phyloP scores from a whole-genome alignment of 2,113 vertebrate genomes.

The Mesocricetus auratus region DNA sequence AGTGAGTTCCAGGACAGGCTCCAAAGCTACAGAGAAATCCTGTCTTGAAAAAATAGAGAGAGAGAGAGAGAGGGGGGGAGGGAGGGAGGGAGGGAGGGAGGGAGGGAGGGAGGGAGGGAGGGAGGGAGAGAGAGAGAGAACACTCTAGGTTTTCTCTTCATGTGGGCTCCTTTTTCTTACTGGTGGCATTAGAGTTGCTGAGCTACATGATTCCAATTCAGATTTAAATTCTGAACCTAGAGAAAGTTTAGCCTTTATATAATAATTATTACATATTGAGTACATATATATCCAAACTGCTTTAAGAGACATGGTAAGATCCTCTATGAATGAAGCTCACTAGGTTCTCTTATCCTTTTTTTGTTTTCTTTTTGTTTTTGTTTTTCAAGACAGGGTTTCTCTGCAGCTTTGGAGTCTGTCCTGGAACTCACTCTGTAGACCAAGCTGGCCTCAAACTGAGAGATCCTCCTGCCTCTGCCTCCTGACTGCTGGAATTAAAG shows the following conservation, averaged over 20 bases:
- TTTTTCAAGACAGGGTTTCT: background rate
- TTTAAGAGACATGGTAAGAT: background rate
- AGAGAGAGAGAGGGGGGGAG: too few species aligned
- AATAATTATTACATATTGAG: background rate
- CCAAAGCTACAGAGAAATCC: too few species aligned
- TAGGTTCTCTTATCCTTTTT: background rate
- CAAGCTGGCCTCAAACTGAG: background rate
- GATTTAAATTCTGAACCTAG: slow-evolving; percentile 41
- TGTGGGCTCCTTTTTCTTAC: slow-evolving; percentile 2
- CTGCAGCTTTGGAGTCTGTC: background rate
- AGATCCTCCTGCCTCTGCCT: background rate
- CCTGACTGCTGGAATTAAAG: background rate
- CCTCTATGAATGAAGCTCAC: background rate
- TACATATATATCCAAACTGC: background rate
- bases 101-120: too few species aligned
- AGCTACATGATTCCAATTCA: slow-evolving; percentile 6
- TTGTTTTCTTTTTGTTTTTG: background rate
- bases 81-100: too few species aligned
- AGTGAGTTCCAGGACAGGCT: too few species aligned
- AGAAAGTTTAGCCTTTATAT: background rate
- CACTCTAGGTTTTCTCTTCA: slow-evolving; percentile 26
- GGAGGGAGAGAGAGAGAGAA: too few species aligned
- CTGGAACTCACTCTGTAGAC: background rate
- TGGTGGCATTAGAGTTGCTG: slow-evolving; percentile 16
- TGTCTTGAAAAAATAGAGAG: too few species aligned